Evolutionary conservation across 2,888 invertebrate species (phyloP), one percentile per base, ranked within the genome.

Genomic region (Itoplectis maculator): DNA sequence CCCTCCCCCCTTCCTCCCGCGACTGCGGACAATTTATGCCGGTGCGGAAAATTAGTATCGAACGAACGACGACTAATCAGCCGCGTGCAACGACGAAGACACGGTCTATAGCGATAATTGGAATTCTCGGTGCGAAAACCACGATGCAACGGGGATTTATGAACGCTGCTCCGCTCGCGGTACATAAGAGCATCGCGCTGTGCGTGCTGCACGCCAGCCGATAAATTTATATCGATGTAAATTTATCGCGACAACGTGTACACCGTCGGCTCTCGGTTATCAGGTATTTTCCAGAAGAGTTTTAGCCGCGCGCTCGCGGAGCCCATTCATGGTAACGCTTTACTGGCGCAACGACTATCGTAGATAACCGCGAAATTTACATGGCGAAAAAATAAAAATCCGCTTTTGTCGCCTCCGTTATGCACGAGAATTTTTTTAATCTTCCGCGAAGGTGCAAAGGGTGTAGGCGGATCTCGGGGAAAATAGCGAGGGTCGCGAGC

Each of bases 221-320:
- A 81, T 81, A 81, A 81, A 81, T 81, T 76, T 73, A 81, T 81
- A 81, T 81, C 76, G 81, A 81, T 81, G 72, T 77, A 81, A 81
- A 81, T 81, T 81, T 77, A 72, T 77, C 81, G 81, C 51, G 56
- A 68, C 66, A 81, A 76, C 66, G 66, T 5, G n/a, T n/a, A n/a
- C n/a, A n/a, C 63, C 42, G 35, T n/a, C 47, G 47, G 20, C 49
- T 65, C 49, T 65, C 72, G 56, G 68, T 73, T 78, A 77, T 80
- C 79, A 63, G 70, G 79, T 63, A 86, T 86, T 86, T 84, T 81
- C n/a, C 86, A 61, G 65, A 54, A 49, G 66, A 59, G 59, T 66
- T 79, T 72, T 54, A 66, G 63, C 37, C 29, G 7, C n/a, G n/a
- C n/a, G n/a, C n/a, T n/a, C n/a, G 23, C 54, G 37, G 15, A 66